These are phyloP conservation scores for Meghimatium bilineatum DNA, from an alignment of 2,888 invertebrate species.

Conservation along the genomic window DNA sequence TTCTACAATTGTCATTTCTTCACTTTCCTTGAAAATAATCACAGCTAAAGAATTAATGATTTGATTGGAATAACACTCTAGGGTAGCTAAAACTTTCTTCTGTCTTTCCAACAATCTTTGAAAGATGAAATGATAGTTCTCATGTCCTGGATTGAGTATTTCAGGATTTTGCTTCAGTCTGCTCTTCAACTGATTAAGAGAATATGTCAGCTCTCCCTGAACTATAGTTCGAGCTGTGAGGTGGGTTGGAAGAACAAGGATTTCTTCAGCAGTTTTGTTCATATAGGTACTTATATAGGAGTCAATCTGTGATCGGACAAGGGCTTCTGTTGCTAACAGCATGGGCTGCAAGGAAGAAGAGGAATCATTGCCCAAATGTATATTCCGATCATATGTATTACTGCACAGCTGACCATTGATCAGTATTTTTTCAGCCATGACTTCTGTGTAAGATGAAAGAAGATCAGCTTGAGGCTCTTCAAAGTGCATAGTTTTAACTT, in stretches of 20 bases:
- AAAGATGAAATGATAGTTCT: constrained; percentile 56
- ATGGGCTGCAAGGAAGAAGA: constrained; percentile 60
- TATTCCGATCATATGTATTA: constrained; percentile 48
- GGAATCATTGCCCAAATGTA: constrained; percentile 55
- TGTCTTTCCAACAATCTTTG: constrained; percentile 60
- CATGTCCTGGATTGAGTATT: constrained; percentile 27
- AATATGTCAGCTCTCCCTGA: constrained; percentile 72
- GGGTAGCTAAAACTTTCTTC: constrained; percentile 58
- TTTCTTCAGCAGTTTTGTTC: constrained; percentile 59
- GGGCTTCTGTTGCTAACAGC: constrained; percentile 67
- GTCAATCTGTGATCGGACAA: constrained; percentile 68
- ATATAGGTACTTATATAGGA: constrained; percentile 61
- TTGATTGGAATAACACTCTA: constrained; percentile 59
- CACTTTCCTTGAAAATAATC: constrained; percentile 56
- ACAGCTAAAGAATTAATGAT: constrained; percentile 53
- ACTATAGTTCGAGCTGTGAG: constrained; percentile 64
- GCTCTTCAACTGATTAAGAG: constrained; percentile 80
- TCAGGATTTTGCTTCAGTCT: constrained; percentile 77
- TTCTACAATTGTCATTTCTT: constrained; percentile 57
- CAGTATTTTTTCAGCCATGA: constrained; percentile 83
- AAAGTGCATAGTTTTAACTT: constrained; percentile 61
- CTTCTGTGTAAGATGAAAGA: constrained; percentile 85
- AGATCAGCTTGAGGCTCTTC: constrained; percentile 58
- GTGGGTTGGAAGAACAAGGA: constrained; percentile 64
- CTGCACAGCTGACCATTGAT: constrained; percentile 72